Percentiles rank a stretch among this genome's conserved stretches.
Conservation (phyloP, 2,113 vertebrate species). For the Neoarius graeffei region DNA sequence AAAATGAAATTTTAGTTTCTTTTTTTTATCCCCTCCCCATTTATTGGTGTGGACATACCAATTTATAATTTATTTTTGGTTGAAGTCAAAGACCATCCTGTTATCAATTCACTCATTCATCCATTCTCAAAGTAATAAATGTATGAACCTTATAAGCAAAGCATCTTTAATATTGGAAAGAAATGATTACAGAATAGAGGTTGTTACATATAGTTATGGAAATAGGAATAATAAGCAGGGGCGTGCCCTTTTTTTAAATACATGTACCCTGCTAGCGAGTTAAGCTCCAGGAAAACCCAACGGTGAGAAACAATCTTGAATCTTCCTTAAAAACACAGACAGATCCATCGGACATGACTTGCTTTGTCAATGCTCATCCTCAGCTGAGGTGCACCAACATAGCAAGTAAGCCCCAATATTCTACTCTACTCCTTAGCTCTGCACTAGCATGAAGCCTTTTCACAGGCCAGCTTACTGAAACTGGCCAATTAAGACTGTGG, state of each 20-base stretch:
- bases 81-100: background rate
- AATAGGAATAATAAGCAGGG: slow-evolving; percentile 5
- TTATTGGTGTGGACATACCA: background rate
- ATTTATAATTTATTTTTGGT: slow-evolving; percentile 19
- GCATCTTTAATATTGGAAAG: slow-evolving; percentile 51
- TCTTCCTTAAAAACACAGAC: slow-evolving; percentile 15
- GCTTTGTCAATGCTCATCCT: background rate
- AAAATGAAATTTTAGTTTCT: slow-evolving; percentile 53
- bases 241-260: background rate
- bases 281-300: slow-evolving; percentile 32
- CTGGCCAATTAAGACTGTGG: slow-evolving; percentile 12
- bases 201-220: slow-evolving; percentile 27
- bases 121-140: slow-evolving; percentile 42
- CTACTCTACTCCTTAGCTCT: slow-evolving; percentile 26
- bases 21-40: background rate
- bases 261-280: background rate
- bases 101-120: background rate
- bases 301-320: slow-evolving; percentile 16
- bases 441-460: background rate
- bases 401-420: background rate
- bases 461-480: background rate
- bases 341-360: background rate
- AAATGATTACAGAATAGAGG: slow-evolving; percentile 45
- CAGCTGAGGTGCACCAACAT: background rate
- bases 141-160: slow-evolving; percentile 42